Evolutionary conservation across 2,888 invertebrate species (phyloP).

Genomic region (Mystacides longicornis): DNA sequence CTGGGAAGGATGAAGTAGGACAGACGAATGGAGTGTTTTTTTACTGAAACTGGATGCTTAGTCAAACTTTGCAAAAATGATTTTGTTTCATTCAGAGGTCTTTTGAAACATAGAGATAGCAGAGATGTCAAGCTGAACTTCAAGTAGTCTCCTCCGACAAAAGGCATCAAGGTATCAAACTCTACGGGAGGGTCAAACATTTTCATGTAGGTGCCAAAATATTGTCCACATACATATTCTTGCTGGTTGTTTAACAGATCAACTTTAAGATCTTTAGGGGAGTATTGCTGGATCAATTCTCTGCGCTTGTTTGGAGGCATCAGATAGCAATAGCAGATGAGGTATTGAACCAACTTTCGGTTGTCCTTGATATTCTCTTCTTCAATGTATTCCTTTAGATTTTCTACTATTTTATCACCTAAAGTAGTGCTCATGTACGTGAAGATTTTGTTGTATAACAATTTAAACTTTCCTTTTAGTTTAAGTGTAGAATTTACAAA

Average conservation of each 20-base stretch:
- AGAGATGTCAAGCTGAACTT: conserved; percentile 23
- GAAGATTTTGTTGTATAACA: not conserved
- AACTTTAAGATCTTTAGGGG: conserved; percentile 26
- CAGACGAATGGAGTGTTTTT: conserved; percentile 32
- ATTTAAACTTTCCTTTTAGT: not conserved
- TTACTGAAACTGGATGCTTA: conserved; percentile 29
- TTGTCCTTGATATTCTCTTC: not conserved
- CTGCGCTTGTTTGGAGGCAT: conserved; percentile 15
- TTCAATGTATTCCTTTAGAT: not conserved
- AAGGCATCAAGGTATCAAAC: conserved; percentile 23
- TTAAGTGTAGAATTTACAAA: not conserved
- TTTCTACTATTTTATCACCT: not conserved
- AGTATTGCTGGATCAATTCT: conserved; percentile 26
- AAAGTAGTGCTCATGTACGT: not conserved
- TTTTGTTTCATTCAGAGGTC: conserved; percentile 25
- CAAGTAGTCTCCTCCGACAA: conserved; percentile 29
- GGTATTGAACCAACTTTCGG: not conserved
- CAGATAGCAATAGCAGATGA: not conserved
- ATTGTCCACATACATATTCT: not conserved
- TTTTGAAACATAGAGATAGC: conserved; percentile 26
- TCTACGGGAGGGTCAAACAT: conserved; percentile 31
- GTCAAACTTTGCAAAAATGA: conserved; percentile 27
- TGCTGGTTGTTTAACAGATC: conserved; percentile 21
- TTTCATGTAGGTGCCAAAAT: conserved; percentile 24
- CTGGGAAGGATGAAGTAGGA: conserved; percentile 26